Percentiles rank a stretch among this genome's conserved stretches.
phyloP scores from a whole-genome alignment of 2,113 vertebrate species.

The Talpa occidentalis region DNA sequence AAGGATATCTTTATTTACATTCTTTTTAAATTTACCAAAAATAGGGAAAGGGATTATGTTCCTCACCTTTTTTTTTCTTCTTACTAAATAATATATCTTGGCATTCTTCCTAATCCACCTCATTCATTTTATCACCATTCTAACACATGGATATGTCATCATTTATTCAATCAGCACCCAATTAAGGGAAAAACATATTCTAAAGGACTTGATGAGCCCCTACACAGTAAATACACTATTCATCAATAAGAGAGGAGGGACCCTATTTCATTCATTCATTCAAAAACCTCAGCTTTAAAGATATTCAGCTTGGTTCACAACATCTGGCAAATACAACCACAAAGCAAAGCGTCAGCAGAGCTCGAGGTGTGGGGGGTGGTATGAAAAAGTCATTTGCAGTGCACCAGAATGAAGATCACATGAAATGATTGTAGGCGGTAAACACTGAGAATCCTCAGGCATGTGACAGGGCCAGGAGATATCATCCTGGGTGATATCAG shows the following conservation, averaged over 20 bases:
- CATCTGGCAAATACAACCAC: background rate
- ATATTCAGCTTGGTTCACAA: background rate
- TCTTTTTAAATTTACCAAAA: background rate
- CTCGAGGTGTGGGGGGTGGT: too few relatives aligned
- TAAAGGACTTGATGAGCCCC: background rate
- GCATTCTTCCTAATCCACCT: background rate
- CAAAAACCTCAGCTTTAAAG: background rate
- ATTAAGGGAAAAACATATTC: background rate
- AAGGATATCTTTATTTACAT: background rate
- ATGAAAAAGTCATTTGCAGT: background rate
- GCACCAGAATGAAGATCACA: background rate
- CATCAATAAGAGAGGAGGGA: background rate
- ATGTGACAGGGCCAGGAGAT: background rate
- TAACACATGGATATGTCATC: background rate
- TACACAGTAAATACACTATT: background rate
- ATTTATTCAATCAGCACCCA: background rate
- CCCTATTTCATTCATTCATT: background rate
- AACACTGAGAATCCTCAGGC: background rate
- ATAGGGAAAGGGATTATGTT: background rate
- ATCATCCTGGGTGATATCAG: background rate
- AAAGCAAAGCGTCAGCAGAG: background rate
- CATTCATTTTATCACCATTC: background rate
- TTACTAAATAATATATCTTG: conserved; percentile 6
- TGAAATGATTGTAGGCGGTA: background rate
- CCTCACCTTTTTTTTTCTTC: background rate